Percentiles rank a stretch among this genome's conserved stretches.
Evolutionary conservation across 1,140 invertebrate species (phyloP).

Genomic region (Trichonephila inaurata): DNA sequence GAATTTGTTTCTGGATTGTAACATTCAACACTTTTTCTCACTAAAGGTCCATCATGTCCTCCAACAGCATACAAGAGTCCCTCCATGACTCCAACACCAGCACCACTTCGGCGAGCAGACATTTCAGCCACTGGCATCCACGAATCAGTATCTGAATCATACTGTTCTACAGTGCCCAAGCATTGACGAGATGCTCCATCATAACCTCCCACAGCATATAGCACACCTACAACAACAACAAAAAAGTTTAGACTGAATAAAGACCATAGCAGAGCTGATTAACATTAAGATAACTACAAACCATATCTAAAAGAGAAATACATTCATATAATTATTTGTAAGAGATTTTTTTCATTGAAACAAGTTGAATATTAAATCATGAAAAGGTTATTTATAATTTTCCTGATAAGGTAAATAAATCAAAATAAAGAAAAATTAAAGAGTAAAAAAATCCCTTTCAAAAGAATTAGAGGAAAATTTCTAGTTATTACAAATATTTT

Average conservation of each 20-base stretch:
- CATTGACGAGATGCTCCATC: constrained; percentile 94
- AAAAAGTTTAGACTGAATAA: not conserved
- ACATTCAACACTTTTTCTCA: constrained; percentile 93
- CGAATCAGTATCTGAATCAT: constrained; percentile 90
- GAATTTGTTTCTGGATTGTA: constrained; percentile 90
- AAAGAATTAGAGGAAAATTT: too few relatives aligned
- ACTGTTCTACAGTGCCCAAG: constrained; percentile 94
- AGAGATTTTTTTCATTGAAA: too few relatives aligned
- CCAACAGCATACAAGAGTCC: constrained; percentile 89
- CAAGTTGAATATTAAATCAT: too few relatives aligned
- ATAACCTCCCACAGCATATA: constrained; percentile 93
- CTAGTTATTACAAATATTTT: too few relatives aligned
- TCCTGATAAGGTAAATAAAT: too few relatives aligned
- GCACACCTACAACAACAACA: constrained; percentile 86
- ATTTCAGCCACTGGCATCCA: constrained; percentile 93
- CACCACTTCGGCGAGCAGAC: constrained; percentile 87
- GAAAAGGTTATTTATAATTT: too few relatives aligned
- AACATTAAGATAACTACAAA: too few relatives aligned
- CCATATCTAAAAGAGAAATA: too few relatives aligned
- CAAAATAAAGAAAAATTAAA: too few relatives aligned
- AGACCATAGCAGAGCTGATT: too few relatives aligned
- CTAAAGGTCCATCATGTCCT: constrained; percentile 93
- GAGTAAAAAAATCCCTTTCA: too few relatives aligned
- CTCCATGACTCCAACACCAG: constrained; percentile 93
- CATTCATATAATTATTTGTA: too few relatives aligned